Conservation (phyloP, 1,140 invertebrate species). For the Zelostemma sp. region DNA sequence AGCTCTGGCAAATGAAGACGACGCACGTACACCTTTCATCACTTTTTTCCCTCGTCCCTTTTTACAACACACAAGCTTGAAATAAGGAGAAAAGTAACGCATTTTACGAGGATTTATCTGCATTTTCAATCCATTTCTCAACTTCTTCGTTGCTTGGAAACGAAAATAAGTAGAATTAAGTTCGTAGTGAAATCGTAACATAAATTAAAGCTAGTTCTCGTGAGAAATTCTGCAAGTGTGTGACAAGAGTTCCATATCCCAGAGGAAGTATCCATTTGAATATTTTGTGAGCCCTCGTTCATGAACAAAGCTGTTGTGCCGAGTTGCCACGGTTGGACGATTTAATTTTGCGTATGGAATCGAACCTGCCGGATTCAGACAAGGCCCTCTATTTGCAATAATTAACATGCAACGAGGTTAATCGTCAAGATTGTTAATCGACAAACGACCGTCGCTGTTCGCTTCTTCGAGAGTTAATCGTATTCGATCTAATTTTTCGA, state of each 20-base stretch:
- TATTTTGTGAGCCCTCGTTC: constrained; percentile 38
- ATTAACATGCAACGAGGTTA: constrained; percentile 48
- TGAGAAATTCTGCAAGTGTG: constrained; percentile 3
- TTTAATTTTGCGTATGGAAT: constrained; percentile 41
- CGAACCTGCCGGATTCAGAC: constrained; percentile 28
- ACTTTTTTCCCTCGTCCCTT: neutral
- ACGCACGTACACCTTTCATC: constrained; percentile 17
- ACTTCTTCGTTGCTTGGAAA: no score
- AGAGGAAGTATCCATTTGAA: constrained; percentile 38
- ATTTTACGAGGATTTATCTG: no score
- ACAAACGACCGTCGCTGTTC: constrained; percentile 16
- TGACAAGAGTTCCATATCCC: constrained; percentile 17
- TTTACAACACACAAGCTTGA: no score
- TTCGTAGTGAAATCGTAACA: no score
- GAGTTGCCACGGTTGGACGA: constrained; percentile 26
- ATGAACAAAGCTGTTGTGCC: constrained; percentile 28
- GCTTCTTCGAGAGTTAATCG: no score
- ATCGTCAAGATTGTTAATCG: constrained; percentile 15
- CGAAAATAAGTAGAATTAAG: no score
- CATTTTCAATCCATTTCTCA: no score
- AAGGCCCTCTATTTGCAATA: constrained; percentile 43
- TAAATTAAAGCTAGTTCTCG: neutral
- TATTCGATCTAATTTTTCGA: no score
- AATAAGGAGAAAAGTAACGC: no score
- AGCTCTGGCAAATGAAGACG: constrained; percentile 25